Evolutionary conservation across 2,797 vertebrate species (phyloP), one percentile per base, ranked within the genome.

Genomic region (Chaunax sp.): DNA sequence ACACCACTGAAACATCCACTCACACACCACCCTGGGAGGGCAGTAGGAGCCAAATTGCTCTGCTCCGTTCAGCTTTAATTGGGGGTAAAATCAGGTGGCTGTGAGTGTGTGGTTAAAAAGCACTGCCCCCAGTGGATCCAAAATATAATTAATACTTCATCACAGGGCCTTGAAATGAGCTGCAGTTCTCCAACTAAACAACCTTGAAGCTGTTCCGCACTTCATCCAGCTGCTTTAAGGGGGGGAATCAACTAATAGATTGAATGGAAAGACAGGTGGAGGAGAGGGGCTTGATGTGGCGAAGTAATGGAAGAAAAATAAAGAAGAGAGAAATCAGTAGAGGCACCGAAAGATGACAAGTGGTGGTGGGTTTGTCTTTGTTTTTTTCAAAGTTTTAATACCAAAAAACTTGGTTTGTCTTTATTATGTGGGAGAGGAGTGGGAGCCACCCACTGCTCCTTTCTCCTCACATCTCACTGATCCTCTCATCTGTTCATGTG

Each of bases 71-170:
- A 81, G 77, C 76, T 84, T 84, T 86, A 90, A 90, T 89, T 89
- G 81, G 72, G 72, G 77, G 77, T 89, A 82, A 90, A 88, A 89
- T 91, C 80, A 74, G 80, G 81, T 80, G 65, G 75, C 75, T 52
- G 63, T 14, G 52, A 76, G 71, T 72, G 69, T 46, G 52, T 87
- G 82, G 69, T 86, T 81, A 82, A 78, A 87, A 87, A 82, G 69
- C 56, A 20, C 56, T 33, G 61, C 73, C 82, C 28, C 81, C 72
- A 19, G 59, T 59, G 78, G 81, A 83, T 84, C 75, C 57, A 66
- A 77, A 77, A 82, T 81, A 82, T 84, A 82, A 90, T 88, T 85
- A 89, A 89, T 84, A 77, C 78, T 86, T 88, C 80, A 85, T 87
- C 80, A 78, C 75, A 64, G 55, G 82, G 63, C 77, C 74, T 79